A percentile compares a stretch with the other conserved stretches of the same genome.
Conservation (phyloP, 2,888 invertebrate species). For the Litoditis marina region DNA sequence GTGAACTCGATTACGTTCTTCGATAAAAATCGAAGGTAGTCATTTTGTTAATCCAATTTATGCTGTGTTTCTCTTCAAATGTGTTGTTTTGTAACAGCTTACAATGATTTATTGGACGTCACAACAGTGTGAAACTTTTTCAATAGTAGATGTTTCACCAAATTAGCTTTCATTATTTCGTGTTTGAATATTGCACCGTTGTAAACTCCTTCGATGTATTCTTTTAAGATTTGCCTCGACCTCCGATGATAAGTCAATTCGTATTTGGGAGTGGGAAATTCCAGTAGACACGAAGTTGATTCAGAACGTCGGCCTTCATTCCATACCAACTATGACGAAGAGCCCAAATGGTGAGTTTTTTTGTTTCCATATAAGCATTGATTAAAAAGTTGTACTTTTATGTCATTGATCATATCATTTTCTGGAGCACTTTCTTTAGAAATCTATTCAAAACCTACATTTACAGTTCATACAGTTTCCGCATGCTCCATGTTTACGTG, state of each 20-base stretch:
- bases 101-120: no score
- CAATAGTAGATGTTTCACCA: no score
- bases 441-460: no score
- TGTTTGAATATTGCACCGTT: neutral
- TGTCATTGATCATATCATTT: no score
- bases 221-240: conserved; percentile 87
- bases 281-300: conserved; percentile 98
- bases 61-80: no score
- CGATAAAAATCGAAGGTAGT: conserved; percentile 80
- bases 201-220: no score
- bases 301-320: conserved; percentile 98
- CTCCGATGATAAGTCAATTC: conserved; percentile 94
- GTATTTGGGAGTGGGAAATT: conserved; percentile 95
- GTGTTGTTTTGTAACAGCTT: no score
- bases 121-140: no score
- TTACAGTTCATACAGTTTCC: no score
- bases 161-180: neutral
- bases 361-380: neutral
- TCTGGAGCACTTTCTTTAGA: no score
- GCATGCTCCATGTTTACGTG: no score
- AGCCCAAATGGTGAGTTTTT: conserved; percentile 77
- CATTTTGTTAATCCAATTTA: no score
- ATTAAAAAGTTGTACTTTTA: neutral
- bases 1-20: conserved; percentile 99
- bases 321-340: conserved; percentile 90